phyloP scores from a whole-genome alignment of 2,888 invertebrate genomes.

The Sinhomidia bicolor region DNA sequence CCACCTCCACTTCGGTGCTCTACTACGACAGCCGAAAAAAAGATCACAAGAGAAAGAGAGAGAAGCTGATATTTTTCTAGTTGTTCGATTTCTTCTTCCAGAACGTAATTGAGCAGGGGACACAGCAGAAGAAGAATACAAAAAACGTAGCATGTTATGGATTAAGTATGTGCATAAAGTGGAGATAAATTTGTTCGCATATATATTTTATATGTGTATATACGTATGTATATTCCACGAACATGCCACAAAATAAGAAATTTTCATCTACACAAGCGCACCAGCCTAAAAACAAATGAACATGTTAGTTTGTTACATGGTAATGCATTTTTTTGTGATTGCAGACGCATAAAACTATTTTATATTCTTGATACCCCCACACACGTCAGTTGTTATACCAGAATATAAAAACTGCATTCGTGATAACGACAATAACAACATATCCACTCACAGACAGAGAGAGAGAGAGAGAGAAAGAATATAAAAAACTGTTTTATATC shows the following conservation, averaged over 20 bases:
- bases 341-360: conserved; percentile 41
- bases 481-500: conserved; percentile 13
- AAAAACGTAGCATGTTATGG: background rate
- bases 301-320: conserved; percentile 9
- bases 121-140: too few relatives aligned
- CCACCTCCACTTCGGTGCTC: conserved; percentile 65
- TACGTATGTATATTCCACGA: background rate
- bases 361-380: conserved; percentile 31
- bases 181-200: too few relatives aligned
- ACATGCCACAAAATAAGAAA: background rate
- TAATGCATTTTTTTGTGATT: conserved; percentile 27
- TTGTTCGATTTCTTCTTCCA: conserved; percentile 27
- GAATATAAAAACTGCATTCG: conserved; percentile 24
- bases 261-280: background rate
- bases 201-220: background rate
- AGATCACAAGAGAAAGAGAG: conserved; percentile 16
- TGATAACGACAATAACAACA: too few relatives aligned
- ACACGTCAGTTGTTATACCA: conserved; percentile 46
- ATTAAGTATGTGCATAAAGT: background rate
- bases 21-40: background rate
- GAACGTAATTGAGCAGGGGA: conserved; percentile 25
- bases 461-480: too few relatives aligned
- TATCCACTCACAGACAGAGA: background rate
- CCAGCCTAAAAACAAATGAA: conserved; percentile 8
- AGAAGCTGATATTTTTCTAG: conserved; percentile 38